Conservation (phyloP, 1,140 invertebrate species). For the Microplitis mediator region DNA sequence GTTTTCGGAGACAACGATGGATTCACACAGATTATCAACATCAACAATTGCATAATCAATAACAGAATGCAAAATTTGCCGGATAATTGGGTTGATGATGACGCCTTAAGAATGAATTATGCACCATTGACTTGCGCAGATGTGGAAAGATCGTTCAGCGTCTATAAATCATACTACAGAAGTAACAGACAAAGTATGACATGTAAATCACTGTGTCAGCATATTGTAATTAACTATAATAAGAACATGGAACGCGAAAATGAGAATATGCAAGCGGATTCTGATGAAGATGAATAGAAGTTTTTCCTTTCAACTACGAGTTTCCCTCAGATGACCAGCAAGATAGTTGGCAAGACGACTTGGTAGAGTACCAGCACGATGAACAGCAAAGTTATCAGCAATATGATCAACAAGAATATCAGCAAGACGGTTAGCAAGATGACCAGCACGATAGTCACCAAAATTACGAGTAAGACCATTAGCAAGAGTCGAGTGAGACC, state of each 20-base stretch:
- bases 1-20: not conserved
- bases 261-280: not conserved
- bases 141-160: not conserved
- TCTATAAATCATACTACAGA: not conserved
- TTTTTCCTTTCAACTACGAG: too few relatives aligned
- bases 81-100: not conserved
- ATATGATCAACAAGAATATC: too few relatives aligned
- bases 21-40: not conserved
- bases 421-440: too few relatives aligned
- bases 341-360: too few relatives aligned
- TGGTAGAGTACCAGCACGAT: too few relatives aligned
- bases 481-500: too few relatives aligned
- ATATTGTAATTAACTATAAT: not conserved
- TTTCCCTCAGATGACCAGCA: too few relatives aligned
- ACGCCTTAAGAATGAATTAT: not conserved
- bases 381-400: too few relatives aligned
- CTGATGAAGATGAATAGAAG: not conserved
- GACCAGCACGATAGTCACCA: too few relatives aligned
- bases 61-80: not conserved
- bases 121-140: not conserved
- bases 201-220: not conserved
- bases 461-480: too few relatives aligned
- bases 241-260: not conserved
- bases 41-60: not conserved
- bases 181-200: not conserved